Conservation (phyloP, 37 sponge, comb jelly and placozoan species). For the Spongia lamella region DNA sequence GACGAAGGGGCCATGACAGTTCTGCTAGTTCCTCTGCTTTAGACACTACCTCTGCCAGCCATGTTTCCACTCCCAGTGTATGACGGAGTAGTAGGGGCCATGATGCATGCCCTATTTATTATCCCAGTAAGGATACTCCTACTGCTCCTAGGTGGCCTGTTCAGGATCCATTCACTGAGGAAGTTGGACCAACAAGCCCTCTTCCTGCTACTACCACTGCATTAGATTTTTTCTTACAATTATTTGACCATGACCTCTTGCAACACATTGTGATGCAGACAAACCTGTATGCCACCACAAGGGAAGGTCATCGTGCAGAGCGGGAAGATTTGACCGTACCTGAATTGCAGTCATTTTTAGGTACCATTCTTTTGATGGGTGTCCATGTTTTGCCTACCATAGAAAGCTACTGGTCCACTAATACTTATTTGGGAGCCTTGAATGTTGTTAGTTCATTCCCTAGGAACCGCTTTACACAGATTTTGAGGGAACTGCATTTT, state of each 20-base stretch:
- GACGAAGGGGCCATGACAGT: too few species aligned
- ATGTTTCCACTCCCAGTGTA: too few species aligned
- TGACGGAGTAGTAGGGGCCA: too few species aligned
- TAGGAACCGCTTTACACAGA: background rate
- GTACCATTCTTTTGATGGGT: slow-evolving; percentile 12
- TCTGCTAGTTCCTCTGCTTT: too few species aligned
- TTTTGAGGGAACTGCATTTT: slow-evolving; percentile 9
- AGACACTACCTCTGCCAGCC: too few species aligned
- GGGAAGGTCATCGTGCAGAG: background rate
- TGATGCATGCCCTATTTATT: too few species aligned
- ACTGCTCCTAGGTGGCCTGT: too few species aligned
- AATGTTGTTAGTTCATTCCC: background rate
- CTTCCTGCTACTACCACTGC: background rate
- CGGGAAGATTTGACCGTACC: slow-evolving; percentile 5
- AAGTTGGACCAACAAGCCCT: background rate
- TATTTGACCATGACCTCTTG: slow-evolving; percentile 2
- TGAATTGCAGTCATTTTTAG: background rate
- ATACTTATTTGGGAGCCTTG: background rate
- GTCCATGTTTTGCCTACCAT: background rate
- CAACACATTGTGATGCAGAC: slow-evolving; percentile 8
- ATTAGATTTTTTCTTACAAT: background rate
- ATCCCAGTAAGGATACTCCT: too few species aligned
- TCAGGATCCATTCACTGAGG: background rate
- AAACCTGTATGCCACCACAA: slow-evolving; percentile 1
- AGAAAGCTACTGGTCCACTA: slow-evolving; percentile 24